Evolutionary conservation across 2,113 vertebrate species (phyloP).

Genomic region (Clarias gariepinus): DNA sequence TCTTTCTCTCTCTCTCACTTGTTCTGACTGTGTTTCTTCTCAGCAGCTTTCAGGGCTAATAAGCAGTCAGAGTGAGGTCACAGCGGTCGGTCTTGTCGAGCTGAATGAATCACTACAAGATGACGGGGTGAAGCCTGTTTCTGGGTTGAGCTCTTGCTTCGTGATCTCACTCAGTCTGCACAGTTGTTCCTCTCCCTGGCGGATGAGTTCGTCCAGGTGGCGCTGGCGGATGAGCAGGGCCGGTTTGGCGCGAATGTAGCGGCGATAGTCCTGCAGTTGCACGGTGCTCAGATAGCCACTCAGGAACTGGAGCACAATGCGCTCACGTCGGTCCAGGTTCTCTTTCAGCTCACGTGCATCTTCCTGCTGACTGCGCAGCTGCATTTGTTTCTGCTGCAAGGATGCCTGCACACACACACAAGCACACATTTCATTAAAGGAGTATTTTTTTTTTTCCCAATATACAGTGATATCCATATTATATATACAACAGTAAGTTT

Average conservation of each 20-base stretch:
- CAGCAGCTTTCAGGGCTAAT: conserved; percentile 10
- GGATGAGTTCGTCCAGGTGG: conserved; percentile 89
- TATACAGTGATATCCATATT: not conserved
- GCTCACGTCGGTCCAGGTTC: conserved; percentile 90
- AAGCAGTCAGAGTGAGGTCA: conserved; percentile 62
- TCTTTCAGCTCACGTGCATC: conserved; percentile 95
- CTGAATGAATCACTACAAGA: conserved; percentile 39
- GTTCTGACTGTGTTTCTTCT: conserved; percentile 3
- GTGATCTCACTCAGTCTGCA: conserved; percentile 75
- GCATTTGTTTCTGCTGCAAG: conserved; percentile 82
- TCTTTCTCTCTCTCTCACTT: not conserved
- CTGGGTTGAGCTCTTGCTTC: conserved; percentile 32
- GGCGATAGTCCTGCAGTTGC: conserved; percentile 86
- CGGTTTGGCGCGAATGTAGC: conserved; percentile 86
- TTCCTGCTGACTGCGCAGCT: conserved; percentile 88
- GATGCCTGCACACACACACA: conserved; percentile 74
- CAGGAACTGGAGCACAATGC: conserved; percentile 83
- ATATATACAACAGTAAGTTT: too few relatives aligned
- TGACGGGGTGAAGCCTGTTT: conserved; percentile 52
- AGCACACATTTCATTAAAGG: not conserved
- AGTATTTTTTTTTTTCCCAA: not conserved
- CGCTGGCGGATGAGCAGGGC: conserved; percentile 88
- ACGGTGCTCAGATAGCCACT: conserved; percentile 75
- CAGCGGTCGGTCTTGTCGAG: conserved; percentile 47
- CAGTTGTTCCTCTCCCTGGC: conserved; percentile 86